Conservation (phyloP, 2,888 invertebrate genomes). For the Ariolimax columbianus region DNA sequence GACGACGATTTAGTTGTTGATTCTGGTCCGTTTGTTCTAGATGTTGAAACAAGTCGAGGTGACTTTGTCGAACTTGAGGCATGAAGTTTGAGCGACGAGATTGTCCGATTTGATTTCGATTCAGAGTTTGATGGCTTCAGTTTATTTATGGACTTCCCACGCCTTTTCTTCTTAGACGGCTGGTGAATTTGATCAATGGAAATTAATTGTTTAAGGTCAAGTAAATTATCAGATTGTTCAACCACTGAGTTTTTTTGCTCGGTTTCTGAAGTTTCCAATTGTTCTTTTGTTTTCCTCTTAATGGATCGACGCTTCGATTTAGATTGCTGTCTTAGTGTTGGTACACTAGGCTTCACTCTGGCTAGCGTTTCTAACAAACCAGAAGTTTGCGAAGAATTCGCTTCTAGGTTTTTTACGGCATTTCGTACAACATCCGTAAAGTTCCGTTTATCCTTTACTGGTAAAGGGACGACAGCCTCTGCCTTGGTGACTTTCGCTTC, state of each 20-base stretch:
- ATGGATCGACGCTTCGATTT: neutral
- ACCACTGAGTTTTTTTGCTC: neutral
- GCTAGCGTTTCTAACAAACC: neutral
- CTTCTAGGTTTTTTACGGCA: neutral
- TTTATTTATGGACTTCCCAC: neutral
- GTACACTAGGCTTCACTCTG: no score
- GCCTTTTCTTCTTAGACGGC: neutral
- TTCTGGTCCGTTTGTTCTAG: neutral
- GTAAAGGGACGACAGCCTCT: no score
- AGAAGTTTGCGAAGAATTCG: neutral
- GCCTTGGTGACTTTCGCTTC: neutral
- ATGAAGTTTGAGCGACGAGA: neutral
- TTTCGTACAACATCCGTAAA: no score
- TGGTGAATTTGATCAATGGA: neutral
- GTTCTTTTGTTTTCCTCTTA: neutral
- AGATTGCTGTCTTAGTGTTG: neutral
- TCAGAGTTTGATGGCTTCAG: neutral
- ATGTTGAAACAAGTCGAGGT: neutral
- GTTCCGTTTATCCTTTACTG: no score
- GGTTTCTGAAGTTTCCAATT: neutral
- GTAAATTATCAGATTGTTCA: neutral
- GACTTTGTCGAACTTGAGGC: neutral
- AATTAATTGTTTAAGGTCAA: neutral
- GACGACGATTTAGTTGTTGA: neutral
- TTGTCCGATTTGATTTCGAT: neutral